Conservation (phyloP, 2,797 vertebrate genomes). For the Tolypeutes matacus region DNA sequence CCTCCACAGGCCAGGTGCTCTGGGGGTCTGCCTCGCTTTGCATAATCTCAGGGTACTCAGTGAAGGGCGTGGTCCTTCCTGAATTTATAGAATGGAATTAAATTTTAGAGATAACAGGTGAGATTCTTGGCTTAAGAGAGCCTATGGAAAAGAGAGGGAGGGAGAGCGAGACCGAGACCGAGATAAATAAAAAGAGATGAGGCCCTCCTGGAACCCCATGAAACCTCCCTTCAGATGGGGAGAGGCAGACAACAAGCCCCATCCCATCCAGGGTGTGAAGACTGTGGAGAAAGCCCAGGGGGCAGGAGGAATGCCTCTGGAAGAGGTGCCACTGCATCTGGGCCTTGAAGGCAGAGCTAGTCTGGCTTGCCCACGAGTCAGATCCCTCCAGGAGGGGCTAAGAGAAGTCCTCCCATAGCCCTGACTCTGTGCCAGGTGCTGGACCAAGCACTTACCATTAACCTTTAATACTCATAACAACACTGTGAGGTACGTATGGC, state of each 20-base stretch:
- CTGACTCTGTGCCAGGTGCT: neutral
- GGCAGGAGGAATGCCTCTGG: neutral
- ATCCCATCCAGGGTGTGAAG: neutral
- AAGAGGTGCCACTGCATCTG: neutral
- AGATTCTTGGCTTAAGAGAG: neutral
- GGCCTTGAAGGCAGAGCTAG: neutral
- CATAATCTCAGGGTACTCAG: neutral
- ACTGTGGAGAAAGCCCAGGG: neutral
- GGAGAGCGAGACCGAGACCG: neutral
- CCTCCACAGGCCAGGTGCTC: neutral
- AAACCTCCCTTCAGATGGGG: neutral
- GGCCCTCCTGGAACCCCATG: neutral
- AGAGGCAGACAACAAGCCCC: neutral
- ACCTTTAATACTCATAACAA: neutral
- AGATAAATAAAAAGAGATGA: neutral
- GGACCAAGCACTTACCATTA: rapidly evolving
- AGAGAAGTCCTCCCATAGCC: rapidly evolving
- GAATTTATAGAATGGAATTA: neutral
- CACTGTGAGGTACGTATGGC: rapidly evolving
- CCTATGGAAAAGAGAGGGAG: neutral
- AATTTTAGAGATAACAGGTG: neutral
- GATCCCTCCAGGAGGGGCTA: neutral
- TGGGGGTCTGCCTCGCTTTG: neutral
- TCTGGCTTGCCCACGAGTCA: too few relatives aligned
- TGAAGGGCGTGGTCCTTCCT: neutral